Percentiles rank a stretch among this genome's conserved stretches.
Evolutionary conservation across 2,113 vertebrate genomes (phyloP).

Genomic region (Dryoscopus gambensis): DNA sequence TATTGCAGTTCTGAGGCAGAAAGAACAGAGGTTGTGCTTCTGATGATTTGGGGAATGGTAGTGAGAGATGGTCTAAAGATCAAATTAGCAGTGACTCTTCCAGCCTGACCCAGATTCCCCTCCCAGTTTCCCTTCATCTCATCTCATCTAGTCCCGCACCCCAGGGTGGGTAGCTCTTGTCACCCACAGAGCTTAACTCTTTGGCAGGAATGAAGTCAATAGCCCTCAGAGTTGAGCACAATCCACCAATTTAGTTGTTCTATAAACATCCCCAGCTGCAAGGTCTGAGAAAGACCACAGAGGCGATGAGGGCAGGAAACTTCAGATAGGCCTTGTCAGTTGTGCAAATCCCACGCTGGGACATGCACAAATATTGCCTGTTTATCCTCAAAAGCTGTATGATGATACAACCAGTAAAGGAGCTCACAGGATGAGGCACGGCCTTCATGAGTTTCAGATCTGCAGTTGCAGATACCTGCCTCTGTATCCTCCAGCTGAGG

Average conservation of each 20-base stretch:
- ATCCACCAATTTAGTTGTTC: not conserved
- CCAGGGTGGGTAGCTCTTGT: not conserved
- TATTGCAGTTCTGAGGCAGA: not conserved
- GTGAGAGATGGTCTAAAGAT: not conserved
- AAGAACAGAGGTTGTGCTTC: not conserved
- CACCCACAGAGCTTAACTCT: not conserved
- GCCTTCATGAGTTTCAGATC: not conserved
- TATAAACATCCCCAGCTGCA: not conserved
- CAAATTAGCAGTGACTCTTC: not conserved
- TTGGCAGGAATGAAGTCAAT: not conserved
- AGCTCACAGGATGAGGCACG: not conserved
- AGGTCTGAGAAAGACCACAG: not conserved
- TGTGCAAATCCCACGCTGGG: not conserved
- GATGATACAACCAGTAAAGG: not conserved
- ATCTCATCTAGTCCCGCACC: not conserved
- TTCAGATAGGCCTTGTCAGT: not conserved
- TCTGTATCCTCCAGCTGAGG: not conserved
- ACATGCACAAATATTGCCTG: not conserved
- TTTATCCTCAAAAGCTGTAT: not conserved
- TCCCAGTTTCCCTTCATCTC: not conserved
- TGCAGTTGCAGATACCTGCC: not conserved
- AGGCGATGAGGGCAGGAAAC: not conserved
- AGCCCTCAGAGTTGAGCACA: not conserved
- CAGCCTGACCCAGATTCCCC: not conserved
- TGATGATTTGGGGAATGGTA: not conserved